Evolutionary conservation across 2,113 vertebrate species (phyloP).

Genomic region (Regulus satrapa): DNA sequence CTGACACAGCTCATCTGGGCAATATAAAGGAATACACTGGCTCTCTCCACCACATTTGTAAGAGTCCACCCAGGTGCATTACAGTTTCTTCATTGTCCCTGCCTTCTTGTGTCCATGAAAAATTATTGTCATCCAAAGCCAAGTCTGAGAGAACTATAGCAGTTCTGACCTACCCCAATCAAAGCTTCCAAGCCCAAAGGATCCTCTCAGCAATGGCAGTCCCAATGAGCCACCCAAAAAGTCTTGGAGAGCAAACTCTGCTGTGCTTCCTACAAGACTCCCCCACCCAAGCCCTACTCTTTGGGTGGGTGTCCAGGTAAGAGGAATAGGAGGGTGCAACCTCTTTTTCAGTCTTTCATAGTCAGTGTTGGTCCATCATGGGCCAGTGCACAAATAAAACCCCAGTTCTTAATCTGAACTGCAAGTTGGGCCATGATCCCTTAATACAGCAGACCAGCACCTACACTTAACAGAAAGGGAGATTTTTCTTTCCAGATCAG

Average conservation of each 20-base stretch:
- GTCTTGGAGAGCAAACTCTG: not conserved
- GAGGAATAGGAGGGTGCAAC: not conserved
- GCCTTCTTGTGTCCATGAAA: not conserved
- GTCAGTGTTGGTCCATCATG: not conserved
- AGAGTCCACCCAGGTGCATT: not conserved
- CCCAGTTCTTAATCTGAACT: not conserved
- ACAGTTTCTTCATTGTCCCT: not conserved
- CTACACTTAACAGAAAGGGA: not conserved
- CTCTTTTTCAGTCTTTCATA: not conserved
- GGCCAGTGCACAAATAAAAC: not conserved
- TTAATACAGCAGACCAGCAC: not conserved
- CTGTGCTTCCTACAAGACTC: not conserved
- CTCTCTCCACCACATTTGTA: not conserved
- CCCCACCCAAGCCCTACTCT: fast-evolving
- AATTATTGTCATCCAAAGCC: not conserved
- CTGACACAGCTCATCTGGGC: not conserved
- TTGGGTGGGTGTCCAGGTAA: not conserved
- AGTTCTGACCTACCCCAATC: not conserved
- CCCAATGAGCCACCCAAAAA: not conserved
- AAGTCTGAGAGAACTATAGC: not conserved
- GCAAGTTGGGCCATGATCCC: fast-evolving
- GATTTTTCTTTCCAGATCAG: not conserved
- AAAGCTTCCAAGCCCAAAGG: not conserved
- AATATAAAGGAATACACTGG: not conserved
- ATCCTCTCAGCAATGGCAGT: not conserved